Evolutionary conservation across 2,888 invertebrate species (phyloP).

Genomic region (Lasiommata megera): DNA sequence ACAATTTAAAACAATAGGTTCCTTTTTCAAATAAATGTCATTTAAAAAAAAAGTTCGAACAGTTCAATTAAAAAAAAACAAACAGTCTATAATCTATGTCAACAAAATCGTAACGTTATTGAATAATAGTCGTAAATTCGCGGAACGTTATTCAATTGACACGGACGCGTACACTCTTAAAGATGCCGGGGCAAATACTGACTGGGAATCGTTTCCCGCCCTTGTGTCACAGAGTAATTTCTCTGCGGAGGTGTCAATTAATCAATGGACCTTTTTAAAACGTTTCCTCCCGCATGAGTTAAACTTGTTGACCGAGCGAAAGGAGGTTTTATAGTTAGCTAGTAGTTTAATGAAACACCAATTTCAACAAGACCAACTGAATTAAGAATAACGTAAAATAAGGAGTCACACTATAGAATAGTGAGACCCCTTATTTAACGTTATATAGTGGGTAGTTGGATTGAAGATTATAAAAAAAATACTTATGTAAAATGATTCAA

Average conservation of each 20-base stretch:
- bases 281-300: too few relatives aligned
- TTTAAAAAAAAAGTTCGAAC: not conserved
- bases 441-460: too few relatives aligned
- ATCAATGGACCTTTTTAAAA: constrained; percentile 6
- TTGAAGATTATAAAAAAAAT: too few relatives aligned
- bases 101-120: constrained; percentile 18
- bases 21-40: not conserved
- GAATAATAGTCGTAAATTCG: constrained; percentile 6
- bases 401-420: too few relatives aligned
- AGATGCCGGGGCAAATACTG: constrained; percentile 58
- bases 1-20: not conserved
- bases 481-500: too few relatives aligned
- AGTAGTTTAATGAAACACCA: too few relatives aligned
- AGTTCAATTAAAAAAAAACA: not conserved
- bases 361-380: too few relatives aligned
- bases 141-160: constrained; percentile 27
- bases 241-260: constrained; percentile 20
- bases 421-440: too few relatives aligned
- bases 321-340: too few relatives aligned
- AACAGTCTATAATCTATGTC: not conserved
- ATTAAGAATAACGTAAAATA: too few relatives aligned
- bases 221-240: constrained; percentile 51
- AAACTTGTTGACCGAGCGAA: too few relatives aligned
- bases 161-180: constrained; percentile 42
- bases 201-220: constrained; percentile 58